These are phyloP conservation scores for Ommatoiulus sabulosus DNA, from an alignment of 2,888 invertebrate species.

Conservation along the genomic window DNA sequence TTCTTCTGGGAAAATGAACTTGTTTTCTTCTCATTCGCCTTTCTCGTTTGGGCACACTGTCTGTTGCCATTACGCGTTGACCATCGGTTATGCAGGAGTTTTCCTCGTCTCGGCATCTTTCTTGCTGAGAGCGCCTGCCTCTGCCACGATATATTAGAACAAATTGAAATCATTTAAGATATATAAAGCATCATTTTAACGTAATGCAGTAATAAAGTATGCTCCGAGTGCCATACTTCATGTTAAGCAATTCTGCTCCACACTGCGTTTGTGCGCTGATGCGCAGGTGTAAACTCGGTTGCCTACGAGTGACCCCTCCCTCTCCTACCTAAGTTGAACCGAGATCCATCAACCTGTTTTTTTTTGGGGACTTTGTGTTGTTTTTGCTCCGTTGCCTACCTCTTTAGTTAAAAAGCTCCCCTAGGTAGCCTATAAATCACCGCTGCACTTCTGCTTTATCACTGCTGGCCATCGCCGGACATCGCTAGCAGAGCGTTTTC, in stretches of 20 bases:
- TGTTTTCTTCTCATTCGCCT: neutral
- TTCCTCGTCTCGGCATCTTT: slow-evolving; percentile 19
- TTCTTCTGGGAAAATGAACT: neutral
- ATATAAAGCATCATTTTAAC: slow-evolving; percentile 49
- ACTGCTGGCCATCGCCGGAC: slow-evolving; percentile 42
- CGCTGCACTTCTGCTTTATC: slow-evolving; percentile 50
- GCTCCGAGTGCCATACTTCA: slow-evolving; percentile 11
- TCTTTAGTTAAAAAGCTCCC: slow-evolving; percentile 49
- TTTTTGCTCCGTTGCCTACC: slow-evolving; percentile 16
- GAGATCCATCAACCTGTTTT: slow-evolving; percentile 25
- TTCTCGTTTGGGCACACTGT: neutral
- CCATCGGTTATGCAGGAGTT: neutral
- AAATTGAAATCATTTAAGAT: slow-evolving; percentile 52
- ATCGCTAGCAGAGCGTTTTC: slow-evolving; percentile 16
- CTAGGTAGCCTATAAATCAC: slow-evolving; percentile 53
- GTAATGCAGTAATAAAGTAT: slow-evolving; percentile 39
- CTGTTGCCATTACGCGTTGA: neutral
- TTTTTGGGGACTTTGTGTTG: slow-evolving; percentile 1
- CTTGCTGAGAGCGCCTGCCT: neutral
- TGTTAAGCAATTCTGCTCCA: slow-evolving; percentile 31
- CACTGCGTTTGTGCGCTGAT: slow-evolving; percentile 39
- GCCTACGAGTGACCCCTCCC: slow-evolving; percentile 17
- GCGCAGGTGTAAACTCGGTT: neutral
- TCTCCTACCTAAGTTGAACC: neutral
- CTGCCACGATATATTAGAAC: slow-evolving; percentile 1